A percentile compares a stretch with the other conserved stretches of the same genome.
Conservation (phyloP, 2,113 vertebrate species). For the Stictonetta naevosa region DNA sequence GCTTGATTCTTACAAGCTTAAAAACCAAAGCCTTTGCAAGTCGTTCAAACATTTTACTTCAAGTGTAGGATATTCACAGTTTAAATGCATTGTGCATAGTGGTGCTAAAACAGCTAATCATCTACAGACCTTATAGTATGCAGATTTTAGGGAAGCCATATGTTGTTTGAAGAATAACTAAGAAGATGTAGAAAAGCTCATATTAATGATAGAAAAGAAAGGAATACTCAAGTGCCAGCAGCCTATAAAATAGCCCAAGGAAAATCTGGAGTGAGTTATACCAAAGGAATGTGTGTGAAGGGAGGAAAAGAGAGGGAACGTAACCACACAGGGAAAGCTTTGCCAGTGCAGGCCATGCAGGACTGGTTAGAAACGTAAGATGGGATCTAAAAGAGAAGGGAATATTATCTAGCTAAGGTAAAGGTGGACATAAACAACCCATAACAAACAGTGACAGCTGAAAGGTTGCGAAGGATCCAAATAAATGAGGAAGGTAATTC, state of each 20-base stretch:
- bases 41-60: background rate
- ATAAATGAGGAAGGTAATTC: background rate
- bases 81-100: background rate
- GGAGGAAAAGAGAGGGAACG: background rate
- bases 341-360: background rate
- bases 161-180: background rate
- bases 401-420: background rate
- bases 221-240: background rate
- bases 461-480: background rate
- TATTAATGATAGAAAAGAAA: constrained; percentile 6
- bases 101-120: background rate
- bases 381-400: background rate
- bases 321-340: background rate
- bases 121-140: background rate
- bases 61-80: background rate
- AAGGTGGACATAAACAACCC: background rate
- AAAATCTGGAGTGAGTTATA: constrained; percentile 40
- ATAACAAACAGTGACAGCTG: background rate
- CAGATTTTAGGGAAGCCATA: background rate
- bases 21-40: constrained; percentile 14
- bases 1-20: background rate
- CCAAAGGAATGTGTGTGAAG: constrained; percentile 11
- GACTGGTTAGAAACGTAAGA: background rate
- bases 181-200: background rate
- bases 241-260: constrained; percentile 18